phyloP scores from a whole-genome alignment of 2,113 vertebrate species.

The Uria aalge region DNA sequence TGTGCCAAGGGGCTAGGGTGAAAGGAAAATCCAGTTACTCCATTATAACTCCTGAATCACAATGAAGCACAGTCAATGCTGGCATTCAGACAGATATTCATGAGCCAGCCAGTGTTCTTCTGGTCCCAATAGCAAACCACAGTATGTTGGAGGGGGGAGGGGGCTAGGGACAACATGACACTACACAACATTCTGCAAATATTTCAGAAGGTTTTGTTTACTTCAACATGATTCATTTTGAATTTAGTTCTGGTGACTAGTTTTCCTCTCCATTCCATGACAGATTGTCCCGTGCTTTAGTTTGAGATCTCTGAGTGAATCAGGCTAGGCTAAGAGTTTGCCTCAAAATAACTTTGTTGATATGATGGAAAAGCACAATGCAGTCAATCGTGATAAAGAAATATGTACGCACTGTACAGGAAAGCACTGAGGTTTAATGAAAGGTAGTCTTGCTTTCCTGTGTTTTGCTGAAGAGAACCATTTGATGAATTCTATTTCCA shows the following conservation, averaged over 20 bases:
- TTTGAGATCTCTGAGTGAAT: not conserved
- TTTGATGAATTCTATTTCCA: constrained; percentile 25
- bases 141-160: not conserved
- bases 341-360: not conserved
- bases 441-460: not conserved
- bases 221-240: not conserved
- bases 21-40: constrained; percentile 1
- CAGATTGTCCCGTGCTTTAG: not conserved
- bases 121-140: not conserved
- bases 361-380: not conserved
- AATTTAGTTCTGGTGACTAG: not conserved
- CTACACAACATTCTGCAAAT: not conserved
- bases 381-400: not conserved
- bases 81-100: constrained; percentile 15
- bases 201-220: not conserved
- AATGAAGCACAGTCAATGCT: not conserved
- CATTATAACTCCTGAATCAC: not conserved
- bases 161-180: not conserved
- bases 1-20: not conserved
- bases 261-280: not conserved
- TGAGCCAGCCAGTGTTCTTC: not conserved
- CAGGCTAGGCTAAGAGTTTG: not conserved
- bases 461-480: not conserved
- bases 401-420: not conserved
- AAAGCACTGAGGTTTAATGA: not conserved